phyloP scores from a whole-genome alignment of 2,888 invertebrate genomes.

The Drosophila mimetica region DNA sequence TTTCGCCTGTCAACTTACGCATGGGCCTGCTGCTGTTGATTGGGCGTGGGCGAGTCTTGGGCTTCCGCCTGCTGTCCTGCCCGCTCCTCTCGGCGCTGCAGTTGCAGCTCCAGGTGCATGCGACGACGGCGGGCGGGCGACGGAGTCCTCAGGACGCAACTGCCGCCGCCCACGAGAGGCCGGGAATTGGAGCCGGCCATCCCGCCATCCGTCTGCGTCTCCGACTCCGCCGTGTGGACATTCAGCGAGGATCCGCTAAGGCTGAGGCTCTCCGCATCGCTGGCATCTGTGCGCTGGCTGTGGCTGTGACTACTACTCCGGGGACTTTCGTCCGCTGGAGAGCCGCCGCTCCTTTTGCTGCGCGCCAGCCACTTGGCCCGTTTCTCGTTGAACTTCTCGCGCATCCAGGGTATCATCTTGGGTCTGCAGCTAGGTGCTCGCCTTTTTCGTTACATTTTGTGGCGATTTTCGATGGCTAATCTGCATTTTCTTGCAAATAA shows the following conservation, averaged over 20 bases:
- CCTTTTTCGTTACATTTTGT: constrained; percentile 31
- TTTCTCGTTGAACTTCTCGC: constrained; percentile 84
- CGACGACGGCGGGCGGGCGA: constrained; percentile 70
- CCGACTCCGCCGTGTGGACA: constrained; percentile 63
- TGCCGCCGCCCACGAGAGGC: constrained; percentile 50
- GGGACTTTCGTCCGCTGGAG: constrained; percentile 32
- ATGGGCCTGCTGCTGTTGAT: constrained; percentile 60
- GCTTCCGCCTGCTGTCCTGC: constrained; percentile 20
- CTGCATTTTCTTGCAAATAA: constrained; percentile 35
- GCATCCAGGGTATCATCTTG: constrained; percentile 84
- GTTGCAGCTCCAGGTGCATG: constrained; percentile 63
- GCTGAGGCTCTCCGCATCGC: constrained; percentile 60
- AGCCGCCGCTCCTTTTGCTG: constrained; percentile 65
- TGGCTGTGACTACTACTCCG: constrained; percentile 45
- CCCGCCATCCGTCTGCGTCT: constrained; percentile 66
- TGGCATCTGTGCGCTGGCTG: constrained; percentile 38
- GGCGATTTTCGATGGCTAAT: background rate
- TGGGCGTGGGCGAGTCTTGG: constrained; percentile 28
- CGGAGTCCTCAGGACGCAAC: constrained; percentile 67
- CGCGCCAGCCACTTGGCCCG: constrained; percentile 83
- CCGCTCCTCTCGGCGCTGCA: constrained; percentile 45
- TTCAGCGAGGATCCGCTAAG: constrained; percentile 51
- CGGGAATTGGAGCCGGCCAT: background rate
- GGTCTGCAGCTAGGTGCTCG: constrained; percentile 50
- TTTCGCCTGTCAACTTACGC: constrained; percentile 63